phyloP scores from a whole-genome alignment of 1,140 invertebrate genomes.

The Drosophila prosaltans region DNA sequence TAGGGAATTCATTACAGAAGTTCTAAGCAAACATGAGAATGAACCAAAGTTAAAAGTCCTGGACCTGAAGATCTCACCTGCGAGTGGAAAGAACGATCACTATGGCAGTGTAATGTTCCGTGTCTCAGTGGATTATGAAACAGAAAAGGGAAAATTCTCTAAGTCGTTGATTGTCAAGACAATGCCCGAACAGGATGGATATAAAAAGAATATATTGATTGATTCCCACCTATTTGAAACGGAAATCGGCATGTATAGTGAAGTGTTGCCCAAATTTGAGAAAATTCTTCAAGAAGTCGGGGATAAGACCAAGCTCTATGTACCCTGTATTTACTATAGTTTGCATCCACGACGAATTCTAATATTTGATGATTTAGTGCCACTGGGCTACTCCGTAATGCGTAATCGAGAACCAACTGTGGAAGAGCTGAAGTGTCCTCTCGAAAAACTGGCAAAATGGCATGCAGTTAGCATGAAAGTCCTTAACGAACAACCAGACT shows the following conservation, averaged over 20 bases:
- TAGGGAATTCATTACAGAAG: constrained; percentile 46
- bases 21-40: constrained; percentile 39
- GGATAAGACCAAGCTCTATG: constrained; percentile 40
- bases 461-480: too few species aligned
- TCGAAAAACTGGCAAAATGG: too few species aligned
- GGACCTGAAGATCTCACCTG: constrained; percentile 52
- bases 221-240: constrained; percentile 57
- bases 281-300: constrained; percentile 44
- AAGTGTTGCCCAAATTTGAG: constrained; percentile 61
- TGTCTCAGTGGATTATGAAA: constrained; percentile 30
- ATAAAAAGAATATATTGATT: constrained; percentile 57
- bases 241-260: constrained; percentile 66
- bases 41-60: constrained; percentile 34
- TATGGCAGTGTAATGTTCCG: constrained; percentile 78
- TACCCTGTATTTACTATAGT: constrained; percentile 49
- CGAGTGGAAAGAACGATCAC: constrained; percentile 69
- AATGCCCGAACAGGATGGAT: constrained; percentile 63
- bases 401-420: constrained; percentile 32
- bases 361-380: constrained; percentile 65
- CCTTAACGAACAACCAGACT: too few species aligned
- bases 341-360: constrained; percentile 52
- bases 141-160: background rate
- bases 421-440: constrained; percentile 43
- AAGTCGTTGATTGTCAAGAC: constrained; percentile 71
- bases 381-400: constrained; percentile 44